Evolutionary conservation across 2,797 vertebrate genomes (phyloP).

Genomic region (Neoniphon sammara): DNA sequence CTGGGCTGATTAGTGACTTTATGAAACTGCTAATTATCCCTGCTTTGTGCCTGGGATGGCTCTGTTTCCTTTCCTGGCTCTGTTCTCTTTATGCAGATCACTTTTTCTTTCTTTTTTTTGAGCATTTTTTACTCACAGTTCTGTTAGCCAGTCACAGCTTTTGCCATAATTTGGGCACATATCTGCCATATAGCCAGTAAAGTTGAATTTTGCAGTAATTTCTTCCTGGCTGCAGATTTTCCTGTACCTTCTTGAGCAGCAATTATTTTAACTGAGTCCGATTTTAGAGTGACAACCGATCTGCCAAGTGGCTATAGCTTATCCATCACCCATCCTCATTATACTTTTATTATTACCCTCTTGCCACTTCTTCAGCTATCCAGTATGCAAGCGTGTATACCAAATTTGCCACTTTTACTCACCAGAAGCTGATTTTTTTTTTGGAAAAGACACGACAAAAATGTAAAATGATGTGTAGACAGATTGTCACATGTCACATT

Average conservation of each 20-base stretch:
- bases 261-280: conserved; percentile 19
- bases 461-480: conserved; percentile 1
- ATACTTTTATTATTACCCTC: conserved; percentile 14
- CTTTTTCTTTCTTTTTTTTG: background rate
- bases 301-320: conserved; percentile 2
- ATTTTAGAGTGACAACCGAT: conserved; percentile 16
- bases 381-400: background rate
- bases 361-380: conserved; percentile 6
- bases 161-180: conserved; percentile 30
- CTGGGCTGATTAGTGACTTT: conserved; percentile 38
- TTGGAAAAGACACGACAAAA: conserved; percentile 15
- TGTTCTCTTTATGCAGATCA: conserved; percentile 14
- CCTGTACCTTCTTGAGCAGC: background rate
- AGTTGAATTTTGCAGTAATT: conserved; percentile 29
- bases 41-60: conserved; percentile 24
- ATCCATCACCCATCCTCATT: conserved; percentile 11
- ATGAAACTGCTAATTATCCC: conserved; percentile 32
- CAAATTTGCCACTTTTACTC: background rate
- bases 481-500: conserved; percentile 46
- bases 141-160: conserved; percentile 16
- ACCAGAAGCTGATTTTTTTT: conserved; percentile 20
- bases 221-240: conserved; percentile 18
- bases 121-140: conserved; percentile 1
- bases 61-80: conserved; percentile 13
- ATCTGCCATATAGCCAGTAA: conserved; percentile 32